Evolutionary conservation across 2,113 vertebrate genomes (phyloP).

Genomic region (Mirounga angustirostris): DNA sequence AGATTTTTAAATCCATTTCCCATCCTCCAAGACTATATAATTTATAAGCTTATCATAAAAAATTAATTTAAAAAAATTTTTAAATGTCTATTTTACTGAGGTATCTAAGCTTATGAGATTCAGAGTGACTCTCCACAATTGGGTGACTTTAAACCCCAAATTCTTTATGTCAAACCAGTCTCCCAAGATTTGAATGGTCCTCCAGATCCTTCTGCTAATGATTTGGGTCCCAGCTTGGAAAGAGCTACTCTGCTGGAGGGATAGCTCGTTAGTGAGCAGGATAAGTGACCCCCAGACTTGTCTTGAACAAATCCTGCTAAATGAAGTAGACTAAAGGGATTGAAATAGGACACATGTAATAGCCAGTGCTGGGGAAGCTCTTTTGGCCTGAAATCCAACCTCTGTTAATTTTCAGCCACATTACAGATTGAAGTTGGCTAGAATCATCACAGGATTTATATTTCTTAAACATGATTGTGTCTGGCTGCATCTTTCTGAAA

Average conservation of each 20-base stretch:
- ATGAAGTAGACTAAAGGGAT: not conserved
- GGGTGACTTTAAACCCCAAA: not conserved
- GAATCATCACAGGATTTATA: not conserved
- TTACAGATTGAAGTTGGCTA: slow-evolving; percentile 10
- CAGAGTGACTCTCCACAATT: not conserved
- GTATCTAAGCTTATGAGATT: not conserved
- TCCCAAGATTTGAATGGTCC: not conserved
- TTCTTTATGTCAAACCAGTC: not conserved
- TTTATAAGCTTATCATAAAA: not conserved
- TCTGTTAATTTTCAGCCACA: not conserved
- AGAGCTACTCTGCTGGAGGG: not conserved
- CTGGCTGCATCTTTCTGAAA: not conserved
- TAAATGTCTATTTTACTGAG: not conserved
- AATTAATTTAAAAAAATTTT: not conserved
- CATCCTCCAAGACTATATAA: not conserved
- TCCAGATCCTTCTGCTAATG: slow-evolving; percentile 27
- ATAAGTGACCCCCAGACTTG: slow-evolving; percentile 21
- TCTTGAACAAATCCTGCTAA: slow-evolving; percentile 39
- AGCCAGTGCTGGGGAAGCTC: not conserved
- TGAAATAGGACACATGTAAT: not conserved
- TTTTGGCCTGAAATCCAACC: not conserved
- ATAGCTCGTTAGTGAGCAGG: slow-evolving; percentile 2
- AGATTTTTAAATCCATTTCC: slow-evolving; percentile 24
- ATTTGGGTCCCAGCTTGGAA: not conserved
- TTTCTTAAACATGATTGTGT: not conserved